Conservation (phyloP, 2,797 vertebrate species). For the Onychomys arenicola region DNA sequence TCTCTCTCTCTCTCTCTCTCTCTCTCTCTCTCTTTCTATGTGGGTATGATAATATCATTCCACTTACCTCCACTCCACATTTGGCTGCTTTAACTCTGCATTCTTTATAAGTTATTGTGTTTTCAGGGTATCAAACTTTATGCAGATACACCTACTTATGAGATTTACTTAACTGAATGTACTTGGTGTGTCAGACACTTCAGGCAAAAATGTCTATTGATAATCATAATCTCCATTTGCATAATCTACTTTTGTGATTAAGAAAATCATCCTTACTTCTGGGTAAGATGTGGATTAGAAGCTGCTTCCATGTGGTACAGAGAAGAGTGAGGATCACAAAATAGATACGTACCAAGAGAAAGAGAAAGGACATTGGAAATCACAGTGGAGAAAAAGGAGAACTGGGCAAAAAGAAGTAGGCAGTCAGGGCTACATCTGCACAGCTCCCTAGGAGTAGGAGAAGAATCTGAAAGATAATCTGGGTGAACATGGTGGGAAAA, state of each 20-base stretch:
- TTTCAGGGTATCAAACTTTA: neutral
- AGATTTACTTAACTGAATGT: neutral
- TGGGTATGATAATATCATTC: neutral
- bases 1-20: neutral
- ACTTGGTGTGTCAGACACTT: neutral
- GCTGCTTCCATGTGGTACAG: neutral
- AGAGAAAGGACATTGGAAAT: neutral
- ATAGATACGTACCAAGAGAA: neutral
- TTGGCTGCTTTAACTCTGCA: neutral
- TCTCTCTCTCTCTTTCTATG: neutral
- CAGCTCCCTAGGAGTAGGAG: neutral
- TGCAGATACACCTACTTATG: neutral
- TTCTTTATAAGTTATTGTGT: neutral
- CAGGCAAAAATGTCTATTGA: neutral
- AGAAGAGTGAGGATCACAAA: neutral
- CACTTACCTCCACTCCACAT: neutral
- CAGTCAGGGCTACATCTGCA: fast-evolving
- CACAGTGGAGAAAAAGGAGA: neutral
- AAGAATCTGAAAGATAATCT: neutral
- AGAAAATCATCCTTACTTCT: constrained; percentile 22
- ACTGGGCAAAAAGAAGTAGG: neutral
- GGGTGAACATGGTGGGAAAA: neutral
- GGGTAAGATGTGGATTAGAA: constrained; percentile 7
- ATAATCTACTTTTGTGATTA: constrained; percentile 26
- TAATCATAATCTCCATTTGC: constrained; percentile 13